Conservation (phyloP, 2,113 vertebrate species). For the Sinosuthora webbiana region DNA sequence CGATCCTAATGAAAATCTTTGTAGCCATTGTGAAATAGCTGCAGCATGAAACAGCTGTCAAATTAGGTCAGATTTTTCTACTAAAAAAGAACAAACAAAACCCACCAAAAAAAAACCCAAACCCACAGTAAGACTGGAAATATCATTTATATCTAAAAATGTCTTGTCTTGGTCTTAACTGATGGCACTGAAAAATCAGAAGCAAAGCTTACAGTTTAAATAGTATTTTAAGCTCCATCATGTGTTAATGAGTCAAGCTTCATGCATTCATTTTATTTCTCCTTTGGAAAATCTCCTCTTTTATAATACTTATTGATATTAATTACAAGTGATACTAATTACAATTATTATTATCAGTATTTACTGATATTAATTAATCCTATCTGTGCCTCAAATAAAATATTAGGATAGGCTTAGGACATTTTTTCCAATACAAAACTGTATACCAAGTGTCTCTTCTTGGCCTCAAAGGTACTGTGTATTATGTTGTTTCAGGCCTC, state of each 20-base stretch:
- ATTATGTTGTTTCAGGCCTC: not conserved
- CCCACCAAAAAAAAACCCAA: not conserved
- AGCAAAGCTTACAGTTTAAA: not conserved
- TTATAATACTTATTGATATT: not conserved
- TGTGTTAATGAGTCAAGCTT: not conserved
- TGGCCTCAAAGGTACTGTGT: not conserved
- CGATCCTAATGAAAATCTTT: not conserved
- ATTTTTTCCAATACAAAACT: not conserved
- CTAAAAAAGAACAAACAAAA: not conserved
- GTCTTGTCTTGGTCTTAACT: not conserved
- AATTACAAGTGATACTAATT: not conserved
- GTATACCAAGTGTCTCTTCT: not conserved
- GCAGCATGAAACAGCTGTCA: slow-evolving; percentile 20
- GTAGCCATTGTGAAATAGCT: not conserved
- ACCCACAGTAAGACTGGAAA: not conserved
- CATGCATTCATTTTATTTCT: not conserved
- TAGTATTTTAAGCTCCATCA: slow-evolving; percentile 6
- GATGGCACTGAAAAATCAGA: not conserved
- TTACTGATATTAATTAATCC: not conserved
- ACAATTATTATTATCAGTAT: too few species aligned
- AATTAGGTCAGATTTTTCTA: slow-evolving; percentile 8
- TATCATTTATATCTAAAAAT: slow-evolving; percentile 16
- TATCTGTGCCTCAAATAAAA: not conserved
- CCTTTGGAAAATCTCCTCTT: not conserved
- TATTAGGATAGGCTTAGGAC: not conserved